phyloP scores from a whole-genome alignment of 1,140 invertebrate genomes.

The Sycobia sp. region DNA sequence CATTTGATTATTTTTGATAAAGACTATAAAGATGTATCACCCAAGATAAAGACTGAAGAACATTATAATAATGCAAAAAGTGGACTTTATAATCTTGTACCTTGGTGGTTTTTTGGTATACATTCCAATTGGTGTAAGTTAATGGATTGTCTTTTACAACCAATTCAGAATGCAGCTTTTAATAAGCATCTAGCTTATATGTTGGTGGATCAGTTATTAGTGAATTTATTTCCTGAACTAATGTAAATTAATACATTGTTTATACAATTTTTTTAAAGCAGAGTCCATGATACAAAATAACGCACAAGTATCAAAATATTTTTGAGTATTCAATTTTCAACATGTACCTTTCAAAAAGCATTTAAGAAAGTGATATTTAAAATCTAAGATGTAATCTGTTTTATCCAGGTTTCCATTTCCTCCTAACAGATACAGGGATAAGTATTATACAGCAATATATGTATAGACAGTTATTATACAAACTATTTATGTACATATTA shows the following conservation, averaged over 20 bases:
- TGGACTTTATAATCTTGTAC: constrained; percentile 50
- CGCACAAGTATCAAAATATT: constrained; percentile 23
- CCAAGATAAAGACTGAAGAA: constrained; percentile 36
- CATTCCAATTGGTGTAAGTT: constrained; percentile 52
- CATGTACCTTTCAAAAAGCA: constrained; percentile 24
- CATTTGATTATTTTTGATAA: constrained; percentile 48
- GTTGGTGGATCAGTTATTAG: constrained; percentile 57
- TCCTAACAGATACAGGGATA: not conserved
- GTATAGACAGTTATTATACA: not conserved
- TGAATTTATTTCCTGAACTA: constrained; percentile 62
- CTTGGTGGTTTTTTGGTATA: constrained; percentile 51
- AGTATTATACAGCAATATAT: constrained; percentile 18
- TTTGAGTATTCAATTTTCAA: constrained; percentile 11
- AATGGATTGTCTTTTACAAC: constrained; percentile 52
- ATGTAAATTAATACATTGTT: constrained; percentile 15
- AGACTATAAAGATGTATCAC: constrained; percentile 34
- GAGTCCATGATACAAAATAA: constrained; percentile 14
- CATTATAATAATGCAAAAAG: constrained; percentile 48
- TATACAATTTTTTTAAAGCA: not conserved
- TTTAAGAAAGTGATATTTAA: constrained; percentile 34
- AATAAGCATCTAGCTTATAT: constrained; percentile 61
- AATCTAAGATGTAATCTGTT: constrained; percentile 20
- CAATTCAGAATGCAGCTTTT: constrained; percentile 52
- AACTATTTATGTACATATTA: constrained; percentile 25
- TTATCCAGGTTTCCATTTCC: constrained; percentile 4